Conservation (phyloP, 2,797 vertebrate genomes). For the Syngnathus acus region DNA sequence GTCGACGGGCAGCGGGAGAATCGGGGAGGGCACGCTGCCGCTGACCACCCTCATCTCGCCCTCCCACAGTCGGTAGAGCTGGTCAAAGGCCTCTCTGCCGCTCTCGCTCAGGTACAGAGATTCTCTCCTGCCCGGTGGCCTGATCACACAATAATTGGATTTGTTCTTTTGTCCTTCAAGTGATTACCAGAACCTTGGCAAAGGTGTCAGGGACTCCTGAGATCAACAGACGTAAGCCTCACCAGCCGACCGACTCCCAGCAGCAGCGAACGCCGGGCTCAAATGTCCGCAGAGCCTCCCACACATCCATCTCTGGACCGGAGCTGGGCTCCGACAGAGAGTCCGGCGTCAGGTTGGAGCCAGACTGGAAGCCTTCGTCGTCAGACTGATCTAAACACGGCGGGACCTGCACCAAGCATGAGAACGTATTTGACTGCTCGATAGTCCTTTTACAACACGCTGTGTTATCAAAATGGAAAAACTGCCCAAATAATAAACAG, state of each 20-base stretch:
- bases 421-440: neutral
- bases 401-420: constrained; percentile 75
- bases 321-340: constrained; percentile 88
- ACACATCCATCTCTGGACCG: constrained; percentile 83
- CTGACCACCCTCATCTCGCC: constrained; percentile 79
- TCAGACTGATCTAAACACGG: constrained; percentile 88
- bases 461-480: no score
- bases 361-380: constrained; percentile 95
- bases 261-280: constrained; percentile 82
- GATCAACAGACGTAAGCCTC: constrained; percentile 9
- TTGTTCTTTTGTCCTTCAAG: neutral
- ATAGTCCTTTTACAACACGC: no score
- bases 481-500: no score
- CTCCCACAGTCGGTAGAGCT: constrained; percentile 81
- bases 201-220: neutral
- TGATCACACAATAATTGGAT: constrained; percentile 36
- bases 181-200: neutral
- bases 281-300: constrained; percentile 84
- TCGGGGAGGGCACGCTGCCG: constrained; percentile 64
- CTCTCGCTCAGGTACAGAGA: constrained; percentile 87
- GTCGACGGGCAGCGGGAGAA: constrained; percentile 73
- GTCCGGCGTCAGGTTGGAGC: constrained; percentile 94
- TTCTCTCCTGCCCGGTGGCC: constrained; percentile 87
- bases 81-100: constrained; percentile 88
- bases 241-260: constrained; percentile 95